Evolutionary conservation across 2,888 invertebrate species (phyloP), one percentile per base, ranked within the genome.

Genomic region (Exephanes ischioxanthus): DNA sequence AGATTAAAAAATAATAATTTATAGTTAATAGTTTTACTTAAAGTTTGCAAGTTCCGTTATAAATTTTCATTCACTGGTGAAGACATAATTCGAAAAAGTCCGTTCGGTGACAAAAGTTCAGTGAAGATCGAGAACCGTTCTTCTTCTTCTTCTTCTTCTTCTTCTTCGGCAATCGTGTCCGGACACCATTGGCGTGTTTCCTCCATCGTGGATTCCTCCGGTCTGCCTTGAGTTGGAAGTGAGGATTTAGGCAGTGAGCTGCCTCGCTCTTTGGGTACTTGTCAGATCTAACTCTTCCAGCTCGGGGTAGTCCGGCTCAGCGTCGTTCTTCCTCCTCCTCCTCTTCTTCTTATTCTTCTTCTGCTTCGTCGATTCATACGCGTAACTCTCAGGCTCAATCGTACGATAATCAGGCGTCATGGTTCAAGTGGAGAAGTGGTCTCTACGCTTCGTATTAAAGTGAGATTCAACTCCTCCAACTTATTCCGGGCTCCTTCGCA

Each of bases 391-490:
- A 68, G 77, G 37, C 51, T 66, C 66, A 14, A 77, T 67, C 37
- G 53, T 26, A 67, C 22, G 9, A 45, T 14, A 41, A 77, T 41
- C 51, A 85, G 88, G 91, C 90, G 92, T 92, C 93, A 92, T 91
- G 94, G 93, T 94, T 92, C 94, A 95, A 95, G 96, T 95, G 95
- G 96, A 96, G 95, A 94, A 95, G 95, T 95, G 94, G 95, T 95
- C 95, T 95, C 95, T 95, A 94, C 95, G 95, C 95, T 95, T 95
- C 94, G 94, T 92, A 89, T 93, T 91, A 93, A 95, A 96, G 95
- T 96, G 96, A 96, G 96, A 96, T 96, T 96, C 96, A 96, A 96
- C 96, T 96, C 96, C 96, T 96, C 96, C 96, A 96, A 96, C 96
- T 96, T 96, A 96, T 95, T 95, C 94, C 95, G 93, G 90, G 87